These are phyloP conservation scores for cat (Felis catus) DNA, from an alignment of 2,113 vertebrate species.

Conservation along the genomic window DNA sequence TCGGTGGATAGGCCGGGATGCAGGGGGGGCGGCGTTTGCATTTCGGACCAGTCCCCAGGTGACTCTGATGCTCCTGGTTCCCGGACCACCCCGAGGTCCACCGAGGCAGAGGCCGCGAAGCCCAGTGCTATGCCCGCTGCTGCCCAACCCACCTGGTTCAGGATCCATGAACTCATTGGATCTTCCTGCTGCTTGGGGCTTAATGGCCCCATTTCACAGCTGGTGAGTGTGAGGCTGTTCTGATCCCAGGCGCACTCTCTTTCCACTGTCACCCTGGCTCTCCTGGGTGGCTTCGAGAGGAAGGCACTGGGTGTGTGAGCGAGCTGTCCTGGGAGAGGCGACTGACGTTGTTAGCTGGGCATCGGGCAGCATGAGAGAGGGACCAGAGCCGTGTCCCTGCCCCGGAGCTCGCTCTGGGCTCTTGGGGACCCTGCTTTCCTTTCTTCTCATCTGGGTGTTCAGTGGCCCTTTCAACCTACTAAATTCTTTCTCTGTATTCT, in stretches of 20 bases:
- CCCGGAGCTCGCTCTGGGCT: fast-evolving
- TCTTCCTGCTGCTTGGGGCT: too few relatives aligned
- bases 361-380: too few relatives aligned
- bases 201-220: not conserved
- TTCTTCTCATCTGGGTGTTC: not conserved
- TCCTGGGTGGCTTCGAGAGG: not conserved
- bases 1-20: not conserved
- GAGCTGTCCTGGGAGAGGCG: not conserved
- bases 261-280: too few relatives aligned
- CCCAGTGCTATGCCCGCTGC: not conserved
- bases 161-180: fast-evolving
- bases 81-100: not conserved
- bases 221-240: not conserved
- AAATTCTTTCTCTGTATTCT: not conserved
- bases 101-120: not conserved
- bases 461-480: not conserved
- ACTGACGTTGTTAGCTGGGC: fast-evolving
- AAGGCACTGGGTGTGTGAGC: not conserved
- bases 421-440: not conserved
- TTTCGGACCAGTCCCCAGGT: not conserved
- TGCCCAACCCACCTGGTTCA: not conserved
- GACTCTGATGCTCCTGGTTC: not conserved
- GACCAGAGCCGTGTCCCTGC: too few relatives aligned
- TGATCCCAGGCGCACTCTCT: not conserved
- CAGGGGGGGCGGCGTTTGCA: not conserved